phyloP scores from a whole-genome alignment of 2,113 vertebrate species.

The Thoracochromis brauschi region DNA sequence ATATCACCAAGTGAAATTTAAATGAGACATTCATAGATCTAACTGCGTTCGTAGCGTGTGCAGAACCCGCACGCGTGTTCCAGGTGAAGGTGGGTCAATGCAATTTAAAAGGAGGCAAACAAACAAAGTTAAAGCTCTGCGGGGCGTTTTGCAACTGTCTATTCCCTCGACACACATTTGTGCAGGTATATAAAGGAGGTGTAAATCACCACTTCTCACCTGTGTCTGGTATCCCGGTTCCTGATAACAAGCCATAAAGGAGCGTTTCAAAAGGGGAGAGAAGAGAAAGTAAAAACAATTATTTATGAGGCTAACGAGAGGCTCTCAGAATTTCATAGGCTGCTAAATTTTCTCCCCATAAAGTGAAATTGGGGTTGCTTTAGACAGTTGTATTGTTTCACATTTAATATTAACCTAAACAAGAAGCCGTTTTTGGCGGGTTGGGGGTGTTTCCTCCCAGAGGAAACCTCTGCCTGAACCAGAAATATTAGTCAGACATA shows the following conservation, averaged over 20 bases:
- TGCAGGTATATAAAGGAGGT: background rate
- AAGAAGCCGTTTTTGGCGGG: constrained; percentile 20
- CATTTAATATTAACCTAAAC: constrained; percentile 60
- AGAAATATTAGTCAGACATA: constrained; percentile 51
- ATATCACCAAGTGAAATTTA: constrained; percentile 34
- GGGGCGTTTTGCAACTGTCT: background rate
- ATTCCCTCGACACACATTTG: background rate
- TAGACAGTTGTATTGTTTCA: constrained; percentile 34
- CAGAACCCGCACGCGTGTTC: background rate
- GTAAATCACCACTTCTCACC: constrained; percentile 75
- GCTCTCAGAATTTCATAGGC: constrained; percentile 1
- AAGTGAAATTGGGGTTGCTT: constrained; percentile 38
- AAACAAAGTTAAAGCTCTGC: background rate
- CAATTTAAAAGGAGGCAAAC: constrained; percentile 6
- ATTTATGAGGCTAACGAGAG: constrained; percentile 29
- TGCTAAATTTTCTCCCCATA: constrained; percentile 14
- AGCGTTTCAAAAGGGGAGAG: constrained; percentile 34
- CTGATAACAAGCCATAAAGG: constrained; percentile 63
- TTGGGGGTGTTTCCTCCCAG: constrained; percentile 25
- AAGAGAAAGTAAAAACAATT: constrained; percentile 24
- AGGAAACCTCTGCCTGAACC: constrained; percentile 42
- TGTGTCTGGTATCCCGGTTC: constrained; percentile 97
- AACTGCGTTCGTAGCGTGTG: background rate
- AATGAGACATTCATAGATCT: constrained; percentile 25
- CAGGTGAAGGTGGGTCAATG: constrained; percentile 1